Evolutionary conservation across 1,140 invertebrate species (phyloP), one percentile per base, ranked within the genome.

Genomic region (Hestina assimilis): DNA sequence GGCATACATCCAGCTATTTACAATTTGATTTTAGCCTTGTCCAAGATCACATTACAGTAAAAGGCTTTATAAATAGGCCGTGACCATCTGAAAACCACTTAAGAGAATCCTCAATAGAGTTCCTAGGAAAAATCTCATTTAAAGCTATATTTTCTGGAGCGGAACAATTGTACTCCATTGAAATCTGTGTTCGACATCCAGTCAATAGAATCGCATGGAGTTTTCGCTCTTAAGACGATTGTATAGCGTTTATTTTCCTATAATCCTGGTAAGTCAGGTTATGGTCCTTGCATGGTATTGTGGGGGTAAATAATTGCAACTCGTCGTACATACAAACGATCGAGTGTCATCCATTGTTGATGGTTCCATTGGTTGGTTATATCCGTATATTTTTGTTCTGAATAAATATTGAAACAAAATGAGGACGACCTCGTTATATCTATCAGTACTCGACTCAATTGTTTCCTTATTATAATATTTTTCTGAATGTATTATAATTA

Each of bases 141-240:
- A 31, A 47, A 29, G 42, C 31, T 24, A 46, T 47, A 50, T 53
- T 46, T 52, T 59, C 57, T 59, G 43, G 57, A 40, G 57, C 57
- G 35, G 57, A 53, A 59, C 57, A 59, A 59, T 59, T 53, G 57
- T 38, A 17, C 56, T 59, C 46, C 38, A 59, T 59, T 52, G 57
- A 38, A 59, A 51, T 41, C 57, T 59, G 57, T 45, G 19, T 47
- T 40, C 42, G 57, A 59, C 57, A 38, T 41, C 41, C 28, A 28
- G 29, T 19, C 15, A 38, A 7, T 8, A 8, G n/a, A n/a, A n/a
- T n/a, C n/a, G 3, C 33, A 19, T 14, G 12, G 8, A 45, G 28
- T 19, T 29, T 9, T 46, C 29, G 7, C 38, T 42, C 50, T 40
- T 42, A 31, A 0, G 3, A 17, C 12, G 8, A 5, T 7, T 4